Base-by-base conservation (phyloP, 2,888 invertebrate species). In the Ochlodes sylvanus region DNA sequence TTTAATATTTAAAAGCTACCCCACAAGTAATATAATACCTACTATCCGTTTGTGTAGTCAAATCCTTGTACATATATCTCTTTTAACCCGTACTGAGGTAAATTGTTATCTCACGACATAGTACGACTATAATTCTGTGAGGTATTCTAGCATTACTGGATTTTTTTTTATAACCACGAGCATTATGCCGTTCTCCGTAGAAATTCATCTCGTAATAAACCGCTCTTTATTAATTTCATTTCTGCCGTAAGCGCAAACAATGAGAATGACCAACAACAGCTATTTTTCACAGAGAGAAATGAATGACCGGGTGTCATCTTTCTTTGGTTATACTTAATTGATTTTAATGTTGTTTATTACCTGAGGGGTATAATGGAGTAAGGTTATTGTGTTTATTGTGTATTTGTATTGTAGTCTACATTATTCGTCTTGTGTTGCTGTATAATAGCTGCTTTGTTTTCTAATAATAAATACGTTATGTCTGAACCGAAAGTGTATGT, bases 91-190 rank as follows among this genome's bases (percentile, higher is more conserved):
- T 27, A 21, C 32, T 21, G 55, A 61, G 55, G 34, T 62, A 56
- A 10, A 52, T 55, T 69, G 63, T 61, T 67, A n/a, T 65, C 68
- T 65, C 54, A 27, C 17, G 42, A 42, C 55, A 69, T 77, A 80
- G 77, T 77, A 74, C 75, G 75, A 76, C 78, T 79, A 83, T 83
- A 83, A 85, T 84, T 85, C 85, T 78, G 82, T 76, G 32, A 17
- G 75, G 75, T 78, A 71, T 73, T 76, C 76, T 76, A 69, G 65
- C 78, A 70, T 75, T 68, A 68, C 75, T 76, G 38, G 76, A 77
- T 80, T 79, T 82, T 79, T 78, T 76, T 66, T 69, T 68, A 69
- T 69, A 67, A 68, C 44, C 34, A 70, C 77, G 77, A 77, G 78
- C 75, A 77, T 72, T 75, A 71, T 64, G 67, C 64, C 72, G 54